Evolutionary conservation across 2,797 vertebrate genomes (phyloP), one percentile per base, ranked within the genome.

Genomic region (Parambassis ranga): DNA sequence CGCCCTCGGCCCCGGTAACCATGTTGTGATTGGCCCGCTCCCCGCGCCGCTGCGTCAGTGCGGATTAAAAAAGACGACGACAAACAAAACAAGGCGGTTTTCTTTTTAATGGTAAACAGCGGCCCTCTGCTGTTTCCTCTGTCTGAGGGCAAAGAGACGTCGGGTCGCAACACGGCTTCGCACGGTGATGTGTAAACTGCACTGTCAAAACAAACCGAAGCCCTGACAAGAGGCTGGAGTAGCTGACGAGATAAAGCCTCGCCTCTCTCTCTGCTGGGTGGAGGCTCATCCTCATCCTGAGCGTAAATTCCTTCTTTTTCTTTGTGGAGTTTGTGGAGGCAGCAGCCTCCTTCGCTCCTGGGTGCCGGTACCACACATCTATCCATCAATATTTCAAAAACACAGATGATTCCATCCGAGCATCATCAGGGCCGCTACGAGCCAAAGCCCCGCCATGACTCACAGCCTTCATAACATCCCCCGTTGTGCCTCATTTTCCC

Each of bases 21-120:
- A 32, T 71, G 64, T 63, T 74, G 56, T 77, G 70, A 83, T 69
- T 75, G 75, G 75, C 71, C n/a, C 10, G 1, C 4, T 1, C 33
- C 5, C 6, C 0, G 3, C 2, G 0, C 20, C 2, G 11, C 42
- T 18, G 22, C 14, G 37, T 52, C 48, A 6, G 11, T 1, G 20
- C 10, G 1, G 26, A 58, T 68, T 62, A 16, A 5, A 26, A n/a
- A 52, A 16, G 15, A 38, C 5, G 14, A 50, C 0, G 43, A 59
- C 56, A 46, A 53, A 65, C 16, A 15, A 58, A 67, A 59, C 22
- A 15, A 31, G 37, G 46, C 0, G 9, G 20, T 58, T 65, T 41
- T 23, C n/a, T n/a, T 35, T 35, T 55, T 23, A 19, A 46, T 5
- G 0, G 10, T 47, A 30, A 18, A 42, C 20, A 6, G 24, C 26